Conservation (phyloP, 2,888 invertebrate genomes). For the Seira ritae region DNA sequence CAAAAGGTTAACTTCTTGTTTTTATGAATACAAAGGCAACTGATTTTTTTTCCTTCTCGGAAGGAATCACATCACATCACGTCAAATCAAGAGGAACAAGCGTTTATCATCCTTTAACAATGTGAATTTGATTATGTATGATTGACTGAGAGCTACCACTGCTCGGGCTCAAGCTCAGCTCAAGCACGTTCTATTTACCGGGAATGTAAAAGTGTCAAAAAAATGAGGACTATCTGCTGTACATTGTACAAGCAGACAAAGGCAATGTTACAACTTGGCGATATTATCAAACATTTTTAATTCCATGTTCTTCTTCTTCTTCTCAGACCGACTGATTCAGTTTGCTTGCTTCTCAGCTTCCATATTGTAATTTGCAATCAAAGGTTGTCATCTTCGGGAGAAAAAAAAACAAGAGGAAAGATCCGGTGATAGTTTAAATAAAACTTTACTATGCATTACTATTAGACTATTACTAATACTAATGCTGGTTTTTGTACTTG, state of each 20-base stretch:
- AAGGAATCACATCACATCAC: too few relatives aligned
- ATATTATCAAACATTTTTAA: conserved; percentile 2
- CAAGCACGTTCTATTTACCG: too few relatives aligned
- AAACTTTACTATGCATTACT: background rate
- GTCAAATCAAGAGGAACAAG: too few relatives aligned
- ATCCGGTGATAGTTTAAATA: background rate
- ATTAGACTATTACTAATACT: background rate
- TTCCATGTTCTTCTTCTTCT: background rate
- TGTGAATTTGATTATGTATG: too few relatives aligned
- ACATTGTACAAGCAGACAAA: too few relatives aligned
- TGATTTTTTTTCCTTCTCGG: too few relatives aligned
- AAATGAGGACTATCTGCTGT: background rate
- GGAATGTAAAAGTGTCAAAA: background rate
- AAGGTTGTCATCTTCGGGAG: background rate
- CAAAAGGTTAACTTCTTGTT: too few relatives aligned
- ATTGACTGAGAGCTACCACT: too few relatives aligned
- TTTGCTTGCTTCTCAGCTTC: background rate
- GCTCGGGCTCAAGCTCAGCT: too few relatives aligned
- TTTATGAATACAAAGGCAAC: too few relatives aligned
- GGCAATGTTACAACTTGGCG: background rate
- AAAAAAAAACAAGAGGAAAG: background rate
- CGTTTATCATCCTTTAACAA: too few relatives aligned
- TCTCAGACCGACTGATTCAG: background rate
- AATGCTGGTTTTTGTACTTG: too few relatives aligned
- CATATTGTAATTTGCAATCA: background rate